Percentiles rank a stretch among this genome's conserved stretches.
These are phyloP conservation scores for Drosophila algonquin DNA, from an alignment of 2,888 invertebrate genomes.

Conservation along the genomic window DNA sequence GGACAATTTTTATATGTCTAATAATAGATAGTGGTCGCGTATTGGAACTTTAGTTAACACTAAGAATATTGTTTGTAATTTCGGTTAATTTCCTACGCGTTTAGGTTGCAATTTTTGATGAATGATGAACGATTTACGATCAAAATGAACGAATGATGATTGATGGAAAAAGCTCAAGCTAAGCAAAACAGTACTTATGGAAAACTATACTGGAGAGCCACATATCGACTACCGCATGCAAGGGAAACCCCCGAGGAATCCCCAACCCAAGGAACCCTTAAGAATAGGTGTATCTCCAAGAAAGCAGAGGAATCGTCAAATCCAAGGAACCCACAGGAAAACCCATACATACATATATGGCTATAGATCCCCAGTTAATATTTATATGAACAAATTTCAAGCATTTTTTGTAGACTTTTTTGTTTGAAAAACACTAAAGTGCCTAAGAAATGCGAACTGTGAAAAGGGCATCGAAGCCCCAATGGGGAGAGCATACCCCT, in stretches of 20 bases:
- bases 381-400: constrained; percentile 6
- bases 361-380: constrained; percentile 24
- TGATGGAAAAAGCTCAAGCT: not conserved
- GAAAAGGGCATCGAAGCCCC: constrained; percentile 5
- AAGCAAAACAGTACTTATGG: constrained; percentile 4
- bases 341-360: not conserved
- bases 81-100: constrained; percentile 29
- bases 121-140: constrained; percentile 19
- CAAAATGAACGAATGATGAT: not conserved
- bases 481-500: not conserved
- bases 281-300: not conserved
- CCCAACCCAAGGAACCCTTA: constrained; percentile 2
- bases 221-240: constrained; percentile 16
- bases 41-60: constrained; percentile 19
- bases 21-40: constrained; percentile 28
- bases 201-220: constrained; percentile 7
- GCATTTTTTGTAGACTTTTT: constrained; percentile 60
- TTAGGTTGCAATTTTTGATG: constrained; percentile 40
- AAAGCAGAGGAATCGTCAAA: not conserved
- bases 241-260: not conserved
- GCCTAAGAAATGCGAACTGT: constrained; percentile 60
- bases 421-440: constrained; percentile 77
- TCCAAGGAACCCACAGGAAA: not conserved
- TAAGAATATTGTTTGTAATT: constrained; percentile 37
- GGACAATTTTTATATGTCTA: constrained; percentile 32